Conservation (phyloP, 2,888 invertebrate species). For the Kuschelorhynchus macadamiae region DNA sequence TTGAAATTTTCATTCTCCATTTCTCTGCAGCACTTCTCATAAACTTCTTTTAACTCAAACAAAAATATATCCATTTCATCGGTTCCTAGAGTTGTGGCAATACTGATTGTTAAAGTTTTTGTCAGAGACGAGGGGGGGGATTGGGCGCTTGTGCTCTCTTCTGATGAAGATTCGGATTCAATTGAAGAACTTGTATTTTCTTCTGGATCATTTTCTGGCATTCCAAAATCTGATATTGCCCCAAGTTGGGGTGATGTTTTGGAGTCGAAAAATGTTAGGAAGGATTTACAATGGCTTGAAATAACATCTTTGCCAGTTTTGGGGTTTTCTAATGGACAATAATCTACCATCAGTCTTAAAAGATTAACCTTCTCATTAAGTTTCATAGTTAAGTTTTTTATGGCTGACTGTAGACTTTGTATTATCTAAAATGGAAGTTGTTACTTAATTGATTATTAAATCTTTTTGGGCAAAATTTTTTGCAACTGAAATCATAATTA, state of each 20-base stretch:
- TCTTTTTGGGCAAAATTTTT: too few species aligned
- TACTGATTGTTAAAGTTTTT: too few species aligned
- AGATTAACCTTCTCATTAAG: conserved; percentile 20
- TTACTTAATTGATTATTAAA: too few species aligned
- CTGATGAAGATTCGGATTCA: too few species aligned
- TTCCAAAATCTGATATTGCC: neutral
- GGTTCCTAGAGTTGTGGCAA: neutral
- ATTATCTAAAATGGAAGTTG: neutral
- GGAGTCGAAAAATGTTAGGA: neutral
- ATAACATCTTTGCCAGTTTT: neutral
- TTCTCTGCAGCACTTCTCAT: conserved; percentile 21
- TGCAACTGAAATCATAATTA: too few species aligned
- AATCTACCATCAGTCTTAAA: conserved; percentile 7
- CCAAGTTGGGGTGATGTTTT: neutral
- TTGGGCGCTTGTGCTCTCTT: too few species aligned
- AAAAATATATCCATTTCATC: conserved; percentile 1
- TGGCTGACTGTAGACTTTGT: conserved; percentile 7
- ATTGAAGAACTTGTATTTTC: too few species aligned
- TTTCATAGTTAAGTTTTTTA: conserved; percentile 1
- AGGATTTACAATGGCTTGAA: conserved; percentile 9
- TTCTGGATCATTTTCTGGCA: neutral
- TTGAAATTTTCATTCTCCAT: conserved; percentile 50
- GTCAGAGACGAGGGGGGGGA: too few species aligned
- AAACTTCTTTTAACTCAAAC: neutral
- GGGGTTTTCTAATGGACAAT: neutral